phyloP scores from a whole-genome alignment of 1,140 invertebrate species.

The Drosophila pachea region DNA sequence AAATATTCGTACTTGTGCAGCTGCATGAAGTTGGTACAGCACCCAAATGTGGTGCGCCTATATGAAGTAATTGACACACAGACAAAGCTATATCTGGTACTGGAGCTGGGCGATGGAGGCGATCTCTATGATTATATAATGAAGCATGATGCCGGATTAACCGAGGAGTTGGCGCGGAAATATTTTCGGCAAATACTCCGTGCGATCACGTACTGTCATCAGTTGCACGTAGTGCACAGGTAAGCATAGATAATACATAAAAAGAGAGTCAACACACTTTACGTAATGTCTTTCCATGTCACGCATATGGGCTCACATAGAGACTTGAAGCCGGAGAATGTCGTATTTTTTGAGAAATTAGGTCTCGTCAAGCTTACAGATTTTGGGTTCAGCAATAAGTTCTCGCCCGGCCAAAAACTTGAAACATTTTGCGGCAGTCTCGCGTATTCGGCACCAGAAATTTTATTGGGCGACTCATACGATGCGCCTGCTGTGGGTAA shows the following conservation, averaged over 20 bases:
- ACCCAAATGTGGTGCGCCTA: conserved; percentile 97
- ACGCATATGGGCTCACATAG: conserved; percentile 80
- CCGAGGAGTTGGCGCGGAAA: conserved; percentile 89
- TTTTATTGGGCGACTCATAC: conserved; percentile 96
- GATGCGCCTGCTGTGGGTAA: conserved; percentile 95
- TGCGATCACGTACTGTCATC: conserved; percentile 99
- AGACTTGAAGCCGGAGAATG: conserved; percentile 99
- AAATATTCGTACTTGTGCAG: conserved; percentile 70
- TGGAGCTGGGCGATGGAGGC: conserved; percentile 98
- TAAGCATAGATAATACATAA: conserved; percentile 81
- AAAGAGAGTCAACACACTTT: conserved; percentile 22
- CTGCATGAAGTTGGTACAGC: conserved; percentile 99
- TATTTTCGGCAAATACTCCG: conserved; percentile 98
- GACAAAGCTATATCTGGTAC: conserved; percentile 95
- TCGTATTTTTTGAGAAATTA: conserved; percentile 98
- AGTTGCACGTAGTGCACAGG: conserved; percentile 92
- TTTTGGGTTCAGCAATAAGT: conserved; percentile 99
- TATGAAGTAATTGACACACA: conserved; percentile 99
- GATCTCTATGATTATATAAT: conserved; percentile 99
- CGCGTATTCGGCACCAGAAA: conserved; percentile 99
- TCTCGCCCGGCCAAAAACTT: conserved; percentile 97
- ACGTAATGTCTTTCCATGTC: conserved; percentile 79
- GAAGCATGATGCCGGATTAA: conserved; percentile 92
- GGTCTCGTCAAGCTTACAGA: conserved; percentile 99
- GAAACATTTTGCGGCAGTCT: conserved; percentile 99